Conservation (phyloP, 2,888 invertebrate species). For the Pogonocherus hispidulus region DNA sequence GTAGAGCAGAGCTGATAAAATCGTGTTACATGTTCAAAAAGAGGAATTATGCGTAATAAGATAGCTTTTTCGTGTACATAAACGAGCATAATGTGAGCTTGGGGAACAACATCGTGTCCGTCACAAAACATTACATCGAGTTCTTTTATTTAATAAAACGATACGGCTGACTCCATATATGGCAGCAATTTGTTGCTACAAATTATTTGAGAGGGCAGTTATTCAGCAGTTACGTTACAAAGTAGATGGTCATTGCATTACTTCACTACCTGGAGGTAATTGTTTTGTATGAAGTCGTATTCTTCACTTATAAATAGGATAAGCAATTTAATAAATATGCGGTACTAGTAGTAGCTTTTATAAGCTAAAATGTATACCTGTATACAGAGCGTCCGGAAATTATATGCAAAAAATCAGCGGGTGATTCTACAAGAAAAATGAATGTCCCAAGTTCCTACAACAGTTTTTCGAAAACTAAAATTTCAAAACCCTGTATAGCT, state of each 20-base stretch:
- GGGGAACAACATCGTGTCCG: conserved; percentile 40
- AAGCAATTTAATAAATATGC: too few relatives aligned
- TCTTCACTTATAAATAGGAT: too few relatives aligned
- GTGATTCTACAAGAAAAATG: too few relatives aligned
- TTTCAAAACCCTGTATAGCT: too few relatives aligned
- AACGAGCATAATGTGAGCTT: conserved; percentile 51
- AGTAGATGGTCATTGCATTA: background rate
- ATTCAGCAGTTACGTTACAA: background rate
- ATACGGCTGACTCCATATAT: conserved; percentile 15
- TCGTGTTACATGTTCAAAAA: conserved; percentile 51
- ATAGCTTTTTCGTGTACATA: conserved; percentile 57
- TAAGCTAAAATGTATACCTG: too few relatives aligned
- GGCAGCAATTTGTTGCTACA: conserved; percentile 40
- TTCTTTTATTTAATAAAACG: conserved; percentile 41
- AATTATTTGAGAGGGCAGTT: background rate
- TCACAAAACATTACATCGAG: conserved; percentile 47
- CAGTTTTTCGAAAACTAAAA: too few relatives aligned
- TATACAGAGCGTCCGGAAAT: too few relatives aligned
- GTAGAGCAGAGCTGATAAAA: conserved; percentile 49
- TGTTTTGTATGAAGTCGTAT: too few relatives aligned
- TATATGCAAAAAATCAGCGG: too few relatives aligned
- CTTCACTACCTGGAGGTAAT: too few relatives aligned
- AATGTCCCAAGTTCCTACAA: too few relatives aligned
- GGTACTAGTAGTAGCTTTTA: too few relatives aligned
- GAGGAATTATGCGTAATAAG: conserved; percentile 56